A percentile compares a stretch with the other conserved stretches of the same genome.
Evolutionary conservation across 2,888 invertebrate genomes (phyloP).

Genomic region (Nomada lathburiana): DNA sequence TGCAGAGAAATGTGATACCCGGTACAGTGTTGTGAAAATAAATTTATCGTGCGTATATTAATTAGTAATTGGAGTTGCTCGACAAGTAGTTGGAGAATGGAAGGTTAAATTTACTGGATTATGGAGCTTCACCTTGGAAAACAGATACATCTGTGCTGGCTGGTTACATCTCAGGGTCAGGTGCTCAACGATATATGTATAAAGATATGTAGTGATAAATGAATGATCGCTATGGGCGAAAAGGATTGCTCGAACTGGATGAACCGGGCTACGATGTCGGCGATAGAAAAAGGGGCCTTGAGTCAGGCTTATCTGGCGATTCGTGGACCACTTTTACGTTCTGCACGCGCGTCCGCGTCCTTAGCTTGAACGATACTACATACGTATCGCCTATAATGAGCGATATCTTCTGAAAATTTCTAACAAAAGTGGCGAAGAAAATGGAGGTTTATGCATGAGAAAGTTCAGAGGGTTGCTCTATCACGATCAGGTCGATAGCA

Average conservation of each 20-base stretch:
- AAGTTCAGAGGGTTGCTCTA: constrained; percentile 27
- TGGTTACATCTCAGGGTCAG: constrained; percentile 5
- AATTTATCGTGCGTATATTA: no score
- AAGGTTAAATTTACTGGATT: no score
- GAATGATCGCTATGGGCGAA: constrained; percentile 1
- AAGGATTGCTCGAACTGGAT: constrained; percentile 20
- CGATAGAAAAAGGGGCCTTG: constrained; percentile 33
- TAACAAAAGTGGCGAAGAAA: constrained; percentile 13
- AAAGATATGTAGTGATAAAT: constrained; percentile 38
- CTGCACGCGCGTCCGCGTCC: background rate
- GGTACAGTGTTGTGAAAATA: no score
- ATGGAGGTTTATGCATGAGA: constrained; percentile 51
- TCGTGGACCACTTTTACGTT: constrained; percentile 6
- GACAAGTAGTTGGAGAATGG: no score
- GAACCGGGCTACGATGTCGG: constrained; percentile 25
- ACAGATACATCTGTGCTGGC: background rate
- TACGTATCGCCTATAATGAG: background rate
- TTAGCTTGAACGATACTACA: background rate
- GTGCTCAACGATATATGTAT: background rate
- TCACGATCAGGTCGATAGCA: constrained; percentile 63
- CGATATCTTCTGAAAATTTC: background rate
- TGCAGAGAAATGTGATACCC: no score
- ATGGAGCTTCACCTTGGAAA: constrained; percentile 6
- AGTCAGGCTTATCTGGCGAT: constrained; percentile 21
- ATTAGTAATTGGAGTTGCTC: no score